Base-by-base conservation (phyloP, 2,113 vertebrate genomes). In the Leptobrachium leishanense region DNA sequence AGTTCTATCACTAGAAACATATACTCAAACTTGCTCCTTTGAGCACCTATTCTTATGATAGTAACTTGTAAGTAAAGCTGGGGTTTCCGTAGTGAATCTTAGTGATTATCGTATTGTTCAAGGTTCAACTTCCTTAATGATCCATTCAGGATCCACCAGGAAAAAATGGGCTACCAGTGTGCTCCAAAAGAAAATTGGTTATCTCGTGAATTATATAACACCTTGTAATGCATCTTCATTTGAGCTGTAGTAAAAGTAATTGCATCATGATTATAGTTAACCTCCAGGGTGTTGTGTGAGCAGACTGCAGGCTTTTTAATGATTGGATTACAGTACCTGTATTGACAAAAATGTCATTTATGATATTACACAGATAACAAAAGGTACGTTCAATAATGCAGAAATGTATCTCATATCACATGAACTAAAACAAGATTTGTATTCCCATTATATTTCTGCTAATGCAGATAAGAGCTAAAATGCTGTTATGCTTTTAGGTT, bases 401-500 rank as follows among this genome's bases (percentile, higher is more conserved):
- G n/a, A 41, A 12, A 69, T 41, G 20, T 31, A 75, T 75, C 53
- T 67, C 10, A 67, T 54, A 75, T 68, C 43, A 43, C 10, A 20
- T n/a, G 62, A 8, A 43, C 65, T 12, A 13, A 66, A 31, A 12
- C 12, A 43, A 76, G 40, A 54, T 54, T 42, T 68, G 42, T 13
- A 13, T 59, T 68, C 68, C 6, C 40, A 59, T 73, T 59, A 41
- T 20, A n/a, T 67, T 74, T 6, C 44, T 20, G 46, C 1, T 8
- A 53, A n/a, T 40, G 9, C 6, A 62, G 40, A 43, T 43, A 77
- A 67, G 5, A 40, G 57, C 5, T 43, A 41, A 70, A 65, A 8
- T 4, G 0, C 43, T 5, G 68, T 70, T 5, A 54, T 79, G 39
- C 39, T 83, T 83, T 84, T 42, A 77, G 20, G 75, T 83, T 68